Evolutionary conservation across 2,888 invertebrate species (phyloP).

Genomic region (Cryptocephalus moraei): DNA sequence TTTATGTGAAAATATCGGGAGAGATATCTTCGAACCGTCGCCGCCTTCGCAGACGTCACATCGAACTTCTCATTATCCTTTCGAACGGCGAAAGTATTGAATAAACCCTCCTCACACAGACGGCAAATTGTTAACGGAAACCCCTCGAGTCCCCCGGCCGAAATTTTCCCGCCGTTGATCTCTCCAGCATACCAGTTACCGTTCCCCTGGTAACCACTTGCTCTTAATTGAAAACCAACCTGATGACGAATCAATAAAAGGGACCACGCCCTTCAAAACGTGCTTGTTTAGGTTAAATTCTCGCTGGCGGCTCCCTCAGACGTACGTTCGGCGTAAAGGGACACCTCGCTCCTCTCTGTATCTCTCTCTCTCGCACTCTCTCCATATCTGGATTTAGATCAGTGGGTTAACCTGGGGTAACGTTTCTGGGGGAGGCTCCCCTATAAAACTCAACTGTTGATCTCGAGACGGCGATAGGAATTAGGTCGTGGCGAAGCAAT

Average conservation of each 20-base stretch:
- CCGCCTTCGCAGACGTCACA: neutral
- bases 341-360: conserved; percentile 1
- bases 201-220: conserved; percentile 42
- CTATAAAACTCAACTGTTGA: too few species aligned
- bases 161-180: conserved; percentile 6
- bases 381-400: conserved; percentile 1
- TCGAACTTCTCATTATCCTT: too few species aligned
- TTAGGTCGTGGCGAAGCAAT: too few species aligned
- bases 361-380: neutral
- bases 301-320: conserved; percentile 4
- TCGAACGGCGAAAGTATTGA: too few species aligned
- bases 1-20: too few species aligned
- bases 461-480: too few species aligned
- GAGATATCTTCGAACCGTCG: too few species aligned
- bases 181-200: conserved; percentile 19
- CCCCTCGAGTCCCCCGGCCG: neutral
- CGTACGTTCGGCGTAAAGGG: conserved; percentile 1
- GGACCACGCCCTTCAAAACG: conserved; percentile 22
- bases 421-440: too few species aligned
- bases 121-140: too few species aligned
- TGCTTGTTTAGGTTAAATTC: conserved; percentile 15
- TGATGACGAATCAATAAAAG: conserved; percentile 43
- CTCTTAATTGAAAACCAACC: conserved; percentile 43
- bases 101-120: too few species aligned
- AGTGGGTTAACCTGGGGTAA: conserved; percentile 6